Base-by-base conservation (phyloP, 2,888 invertebrate genomes). In the Euphydryas editha region DNA sequence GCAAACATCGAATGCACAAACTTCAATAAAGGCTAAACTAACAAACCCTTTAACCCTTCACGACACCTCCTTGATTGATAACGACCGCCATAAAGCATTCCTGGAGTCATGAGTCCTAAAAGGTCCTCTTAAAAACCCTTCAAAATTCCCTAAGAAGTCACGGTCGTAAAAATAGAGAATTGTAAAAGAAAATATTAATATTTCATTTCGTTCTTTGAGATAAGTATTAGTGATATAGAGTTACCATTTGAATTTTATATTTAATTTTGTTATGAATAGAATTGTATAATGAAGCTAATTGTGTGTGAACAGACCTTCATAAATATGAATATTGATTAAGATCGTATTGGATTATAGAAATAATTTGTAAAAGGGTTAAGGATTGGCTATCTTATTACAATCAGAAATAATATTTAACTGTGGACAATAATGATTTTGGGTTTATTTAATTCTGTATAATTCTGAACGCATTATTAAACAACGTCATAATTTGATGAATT, bases 181-280 rank as follows among this genome's bases (percentile, higher is more conserved):
- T 88, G 86, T 90, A 39, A 55, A 75, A 63, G 74, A 62, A 78
- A 79, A 86, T 84, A 89, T 82, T 86, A 87, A 90, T 87, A 90
- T 90, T 91, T 89, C 85, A 86, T 81, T 75, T 75, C 75, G 78
- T 87, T 84, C 79, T 83, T 74, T 66, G 60, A 82, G 83, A 86
- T 85, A 77, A 78, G 83, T 84, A 87, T 86, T 86, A 86, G 78
- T 78, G 82, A 85, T 89, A 88, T 90, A 82, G 82, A 78, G 79
- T 91, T 90, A 90, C 88, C 78, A 87, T 89, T 83, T 85, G 81
- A 88, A 92, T 87, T 89, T 87, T 76, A 87, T 82, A 90, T 91
- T 81, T 80, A 15, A 51, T 15, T 24, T 51, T 15, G 2, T 51
- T 77, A 77, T 80, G 84, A 84, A 86, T 85, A 78, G 80, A 78